Evolutionary conservation across 2,888 invertebrate species (phyloP), one percentile per base, ranked within the genome.

Genomic region (Anagyrus pseudococci): DNA sequence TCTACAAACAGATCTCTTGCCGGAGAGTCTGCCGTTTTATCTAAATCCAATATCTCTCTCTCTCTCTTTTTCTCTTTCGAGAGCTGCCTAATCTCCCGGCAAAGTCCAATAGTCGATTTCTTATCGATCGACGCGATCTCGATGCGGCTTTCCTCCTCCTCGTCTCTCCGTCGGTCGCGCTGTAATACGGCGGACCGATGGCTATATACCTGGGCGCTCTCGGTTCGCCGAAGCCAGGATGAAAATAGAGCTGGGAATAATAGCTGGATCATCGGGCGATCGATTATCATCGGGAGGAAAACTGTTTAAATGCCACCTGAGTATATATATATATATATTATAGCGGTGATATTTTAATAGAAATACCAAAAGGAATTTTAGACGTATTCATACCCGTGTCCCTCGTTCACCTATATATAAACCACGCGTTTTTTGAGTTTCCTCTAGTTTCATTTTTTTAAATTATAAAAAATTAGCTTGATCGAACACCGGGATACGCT

Each of bases 11-110:
- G 67, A 70, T 68, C 68, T n/a, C n/a, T n/a, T n/a, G n/a, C n/a
- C n/a, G n/a, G 66, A 44, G 66, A 17, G 33, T 23, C 55, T n/a
- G n/a, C n/a, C n/a, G n/a, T n/a, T 58, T 68, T 75, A 78, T 77
- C 78, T 77, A 75, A 73, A 79, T 79, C 77, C 76, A 73, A 78
- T 78, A 79, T 79, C 79, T 75, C 56, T 43, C 13, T 10, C 13
- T 8, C 33, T 29, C 29, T 10, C 29, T 10, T 29, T 29, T 4
- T 10, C 33, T 15, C 33, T n/a, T n/a, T n/a, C n/a, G 13, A 40
- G 66, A 61, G 56, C 62, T 65, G 68, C 70, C 71, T 74, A 74
- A 77, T 74, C 74, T 72, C 46, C 62, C 60, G 46, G 55, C 64
- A 54, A 48, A 62, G 70, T 68, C 62, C 46, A 52, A 58, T 67